Evolutionary conservation across 2,113 vertebrate genomes (phyloP).

Genomic region (Pipra filicauda): DNA sequence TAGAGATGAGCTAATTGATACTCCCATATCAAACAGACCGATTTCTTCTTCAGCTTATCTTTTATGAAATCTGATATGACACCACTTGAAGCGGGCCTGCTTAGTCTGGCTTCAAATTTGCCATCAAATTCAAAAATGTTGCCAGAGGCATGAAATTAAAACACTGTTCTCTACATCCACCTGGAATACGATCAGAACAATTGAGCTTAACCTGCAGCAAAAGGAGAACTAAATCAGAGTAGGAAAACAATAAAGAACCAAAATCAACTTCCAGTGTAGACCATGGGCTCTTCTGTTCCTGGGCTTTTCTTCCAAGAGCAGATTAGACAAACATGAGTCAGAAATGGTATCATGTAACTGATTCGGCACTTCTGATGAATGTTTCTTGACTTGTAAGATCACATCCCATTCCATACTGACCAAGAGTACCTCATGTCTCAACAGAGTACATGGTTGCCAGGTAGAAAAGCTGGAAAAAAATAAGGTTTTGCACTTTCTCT

Average conservation of each 20-base stretch:
- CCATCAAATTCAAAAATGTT: not conserved
- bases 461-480: not conserved
- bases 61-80: not conserved
- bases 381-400: not conserved
- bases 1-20: not conserved
- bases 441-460: not conserved
- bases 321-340: not conserved
- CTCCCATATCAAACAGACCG: not conserved
- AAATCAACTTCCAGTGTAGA: not conserved
- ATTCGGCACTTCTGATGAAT: not conserved
- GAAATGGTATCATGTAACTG: not conserved
- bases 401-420: not conserved
- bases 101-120: not conserved
- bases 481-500: not conserved
- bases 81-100: not conserved
- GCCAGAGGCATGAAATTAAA: not conserved
- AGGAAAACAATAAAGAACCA: not conserved
- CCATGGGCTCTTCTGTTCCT: not conserved
- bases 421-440: not conserved
- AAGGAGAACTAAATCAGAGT: not conserved
- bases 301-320: not conserved
- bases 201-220: not conserved
- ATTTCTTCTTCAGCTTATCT: not conserved
- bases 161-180: not conserved
- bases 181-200: not conserved